phyloP scores from a whole-genome alignment of 2,113 vertebrate genomes.

The Zapus hudsonius region DNA sequence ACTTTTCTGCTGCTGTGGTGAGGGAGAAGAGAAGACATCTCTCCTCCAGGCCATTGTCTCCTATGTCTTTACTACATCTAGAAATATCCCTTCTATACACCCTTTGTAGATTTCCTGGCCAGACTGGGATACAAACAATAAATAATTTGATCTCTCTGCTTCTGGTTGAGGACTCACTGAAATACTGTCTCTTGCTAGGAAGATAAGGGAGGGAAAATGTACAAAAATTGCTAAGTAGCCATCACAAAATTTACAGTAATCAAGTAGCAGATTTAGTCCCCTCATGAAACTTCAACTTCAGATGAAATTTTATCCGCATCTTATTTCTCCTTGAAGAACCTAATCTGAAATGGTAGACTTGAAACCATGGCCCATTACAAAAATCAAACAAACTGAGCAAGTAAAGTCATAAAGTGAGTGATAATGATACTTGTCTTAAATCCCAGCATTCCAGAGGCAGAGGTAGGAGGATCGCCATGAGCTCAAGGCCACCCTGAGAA shows the following conservation, averaged over 20 bases:
- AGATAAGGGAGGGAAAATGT: too few species aligned
- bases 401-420: too few species aligned
- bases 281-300: neutral
- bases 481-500: too few species aligned
- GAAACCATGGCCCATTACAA: neutral
- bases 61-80: neutral
- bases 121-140: neutral
- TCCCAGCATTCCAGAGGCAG: too few species aligned
- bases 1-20: accelerated
- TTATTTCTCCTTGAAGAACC: neutral
- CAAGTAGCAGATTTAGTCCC: neutral
- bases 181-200: neutral
- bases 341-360: neutral
- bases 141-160: neutral
- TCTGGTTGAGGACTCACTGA: neutral
- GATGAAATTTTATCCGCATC: neutral
- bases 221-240: neutral
- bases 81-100: neutral
- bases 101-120: neutral
- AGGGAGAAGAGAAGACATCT: accelerated
- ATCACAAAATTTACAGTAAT: neutral
- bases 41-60: accelerated
- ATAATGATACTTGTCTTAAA: too few species aligned
- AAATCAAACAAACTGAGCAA: too few species aligned
- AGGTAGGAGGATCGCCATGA: too few species aligned